Evolutionary conservation across 2,113 vertebrate species (phyloP).

Genomic region (Triplophysa rosa): DNA sequence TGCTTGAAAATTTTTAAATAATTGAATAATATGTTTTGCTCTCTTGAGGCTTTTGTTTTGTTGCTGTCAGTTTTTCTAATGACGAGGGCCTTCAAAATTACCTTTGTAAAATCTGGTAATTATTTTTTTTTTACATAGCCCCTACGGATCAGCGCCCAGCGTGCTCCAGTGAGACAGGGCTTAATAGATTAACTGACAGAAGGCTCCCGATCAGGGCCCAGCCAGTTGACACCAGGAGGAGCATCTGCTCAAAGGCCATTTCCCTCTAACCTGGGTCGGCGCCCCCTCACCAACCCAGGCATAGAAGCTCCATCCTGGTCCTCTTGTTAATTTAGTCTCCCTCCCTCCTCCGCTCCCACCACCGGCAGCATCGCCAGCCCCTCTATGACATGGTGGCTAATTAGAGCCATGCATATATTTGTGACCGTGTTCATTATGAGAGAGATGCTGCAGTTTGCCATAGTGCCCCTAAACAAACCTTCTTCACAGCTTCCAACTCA

Average conservation of each 20-base stretch:
- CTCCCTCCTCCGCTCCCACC: slow-evolving; percentile 27
- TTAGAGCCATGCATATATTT: slow-evolving; percentile 81
- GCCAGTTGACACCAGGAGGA: slow-evolving; percentile 69
- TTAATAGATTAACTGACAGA: slow-evolving; percentile 79
- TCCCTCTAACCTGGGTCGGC: slow-evolving; percentile 68
- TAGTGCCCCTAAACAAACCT: slow-evolving; percentile 32
- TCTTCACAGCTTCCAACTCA: slow-evolving; percentile 1
- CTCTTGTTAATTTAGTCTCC: slow-evolving; percentile 43
- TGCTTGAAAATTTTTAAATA: no score
- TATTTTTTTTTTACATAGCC: slow-evolving; percentile 30
- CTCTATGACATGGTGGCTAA: slow-evolving; percentile 72
- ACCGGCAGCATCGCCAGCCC: slow-evolving; percentile 26
- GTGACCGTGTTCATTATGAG: slow-evolving; percentile 76
- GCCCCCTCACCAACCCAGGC: slow-evolving; percentile 70
- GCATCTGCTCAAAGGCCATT: slow-evolving; percentile 83
- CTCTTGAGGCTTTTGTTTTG: background rate
- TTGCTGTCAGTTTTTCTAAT: background rate
- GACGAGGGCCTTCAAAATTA: slow-evolving; percentile 13
- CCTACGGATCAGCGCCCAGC: slow-evolving; percentile 41
- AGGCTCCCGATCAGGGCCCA: slow-evolving; percentile 60
- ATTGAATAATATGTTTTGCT: no score
- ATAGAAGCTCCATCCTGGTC: slow-evolving; percentile 64
- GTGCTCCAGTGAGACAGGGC: slow-evolving; percentile 64
- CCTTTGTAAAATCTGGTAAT: background rate
- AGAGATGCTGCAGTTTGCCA: slow-evolving; percentile 44